Conservation (phyloP, 2,113 vertebrate genomes). For the Corythoichthys haematopterus region DNA sequence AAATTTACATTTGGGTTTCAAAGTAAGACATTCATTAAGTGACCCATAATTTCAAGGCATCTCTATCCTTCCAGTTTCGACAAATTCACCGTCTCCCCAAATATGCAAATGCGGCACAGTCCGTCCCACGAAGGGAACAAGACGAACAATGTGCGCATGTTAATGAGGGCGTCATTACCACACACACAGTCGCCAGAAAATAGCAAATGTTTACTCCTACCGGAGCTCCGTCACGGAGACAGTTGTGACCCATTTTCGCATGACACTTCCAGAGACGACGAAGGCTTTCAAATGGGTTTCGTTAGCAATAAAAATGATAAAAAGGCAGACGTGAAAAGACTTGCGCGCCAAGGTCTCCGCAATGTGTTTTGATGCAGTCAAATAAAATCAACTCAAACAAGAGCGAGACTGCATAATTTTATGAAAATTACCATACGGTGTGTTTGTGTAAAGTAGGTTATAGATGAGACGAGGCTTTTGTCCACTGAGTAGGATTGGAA, state of each 20-base stretch:
- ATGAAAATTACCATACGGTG: neutral
- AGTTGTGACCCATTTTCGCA: conserved; percentile 5
- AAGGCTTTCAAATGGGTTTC: neutral
- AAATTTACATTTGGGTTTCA: neutral
- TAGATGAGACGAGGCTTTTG: neutral
- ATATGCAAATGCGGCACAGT: neutral
- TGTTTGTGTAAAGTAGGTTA: neutral
- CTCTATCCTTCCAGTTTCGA: neutral
- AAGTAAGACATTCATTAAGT: neutral
- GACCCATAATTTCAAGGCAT: neutral
- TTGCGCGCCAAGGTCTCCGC: neutral
- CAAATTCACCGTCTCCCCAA: neutral
- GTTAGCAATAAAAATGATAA: neutral
- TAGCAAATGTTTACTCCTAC: conserved; percentile 6
- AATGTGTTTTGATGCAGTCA: neutral
- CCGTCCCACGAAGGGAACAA: neutral
- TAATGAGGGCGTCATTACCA: conserved; percentile 4
- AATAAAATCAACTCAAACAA: conserved; percentile 1
- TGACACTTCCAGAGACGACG: neutral
- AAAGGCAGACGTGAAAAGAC: neutral
- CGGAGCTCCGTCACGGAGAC: neutral
- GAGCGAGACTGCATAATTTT: neutral
- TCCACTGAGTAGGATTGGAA: neutral
- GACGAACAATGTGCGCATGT: conserved; percentile 1
- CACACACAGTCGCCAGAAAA: neutral